These are phyloP conservation scores for Drosophila gaucha DNA, from an alignment of 2,888 invertebrate genomes.

Conservation along the genomic window DNA sequence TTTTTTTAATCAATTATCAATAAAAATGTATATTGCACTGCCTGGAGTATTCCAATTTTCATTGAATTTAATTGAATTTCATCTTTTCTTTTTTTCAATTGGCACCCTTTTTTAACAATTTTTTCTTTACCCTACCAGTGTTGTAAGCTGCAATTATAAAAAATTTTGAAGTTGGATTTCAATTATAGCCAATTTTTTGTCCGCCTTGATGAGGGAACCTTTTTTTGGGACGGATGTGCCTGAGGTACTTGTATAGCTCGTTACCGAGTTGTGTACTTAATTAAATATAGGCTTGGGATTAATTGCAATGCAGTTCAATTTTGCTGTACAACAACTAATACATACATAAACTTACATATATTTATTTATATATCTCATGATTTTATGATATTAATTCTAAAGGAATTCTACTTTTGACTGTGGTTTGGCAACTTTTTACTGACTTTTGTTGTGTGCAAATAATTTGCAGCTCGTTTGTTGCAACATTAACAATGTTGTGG, in stretches of 20 bases:
- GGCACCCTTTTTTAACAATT: neutral
- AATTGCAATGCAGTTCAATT: constrained; percentile 23
- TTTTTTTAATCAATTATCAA: no score
- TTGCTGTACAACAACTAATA: no score
- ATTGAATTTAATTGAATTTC: neutral
- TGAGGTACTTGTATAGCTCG: constrained; percentile 23
- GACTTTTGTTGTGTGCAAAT: constrained; percentile 78
- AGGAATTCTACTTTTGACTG: constrained; percentile 10
- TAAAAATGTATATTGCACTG: no score
- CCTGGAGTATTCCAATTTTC: no score
- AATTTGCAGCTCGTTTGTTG: constrained; percentile 76
- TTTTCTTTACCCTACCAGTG: constrained; percentile 11
- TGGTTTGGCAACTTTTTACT: constrained; percentile 58
- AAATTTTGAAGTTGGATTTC: constrained; percentile 46
- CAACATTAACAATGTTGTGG: constrained; percentile 80
- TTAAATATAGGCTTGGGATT: constrained; percentile 17
- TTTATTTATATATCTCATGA: neutral
- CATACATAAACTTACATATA: neutral
- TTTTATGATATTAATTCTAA: neutral
- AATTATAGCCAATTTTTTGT: constrained; percentile 36
- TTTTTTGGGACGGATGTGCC: constrained; percentile 54
- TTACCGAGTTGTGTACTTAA: constrained; percentile 30
- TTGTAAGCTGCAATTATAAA: constrained; percentile 9
- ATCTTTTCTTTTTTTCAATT: neutral
- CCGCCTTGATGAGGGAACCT: constrained; percentile 36